Evolutionary conservation across 2,797 vertebrate species (phyloP), one percentile per base, ranked within the genome.

Genomic region (Poeciliopsis gracilis): DNA sequence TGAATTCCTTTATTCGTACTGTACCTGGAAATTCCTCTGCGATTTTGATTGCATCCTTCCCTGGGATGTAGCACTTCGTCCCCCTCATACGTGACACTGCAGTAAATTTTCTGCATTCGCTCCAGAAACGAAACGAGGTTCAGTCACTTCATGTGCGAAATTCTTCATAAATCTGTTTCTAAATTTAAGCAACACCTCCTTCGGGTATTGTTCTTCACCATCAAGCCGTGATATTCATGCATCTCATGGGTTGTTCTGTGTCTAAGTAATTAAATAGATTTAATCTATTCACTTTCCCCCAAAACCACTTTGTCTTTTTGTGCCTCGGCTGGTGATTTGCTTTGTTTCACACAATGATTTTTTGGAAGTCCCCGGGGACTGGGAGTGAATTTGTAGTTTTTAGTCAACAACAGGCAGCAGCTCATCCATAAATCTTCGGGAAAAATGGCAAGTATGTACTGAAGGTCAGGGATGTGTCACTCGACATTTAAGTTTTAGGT

Each of bases 21-120:
- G 10, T 69, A 69, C 11, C 76, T 45, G 33, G 49, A 59, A 63
- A 77, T 69, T 77, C 71, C 59, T 70, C 76, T 30, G 73, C 69
- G 79, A 86, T 86, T 73, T 75, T 69, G 79, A 87, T 76, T 81
- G 89, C 53, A 49, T 76, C 59, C 79, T 49, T 72, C 43, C 76
- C 70, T 38, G 1, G 46, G 33, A 77, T 73, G 78, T 76, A 78
- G 73, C 79, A 70, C 73, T 77, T 72, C 76, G 76, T 61, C 81
- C 88, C 71, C 78, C 67, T 57, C 80, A 90, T 86, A 76, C 84
- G 75, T 87, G 86, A 88, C 83, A 47, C 43, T 2, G 3, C 53
- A 6, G 75, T 71, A 12, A 77, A 67, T 73, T 85, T 83, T 83
- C 76, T 83, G 71, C 86, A 89, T 86, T 82, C 77, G 81, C 66